phyloP scores from a whole-genome alignment of 1,140 invertebrate genomes.

The Caenorhabditis elegans region WBcel235 BX284604.4:4691501-4692000 shows the following conservation, averaged over 20 bases:
- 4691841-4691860: background rate
- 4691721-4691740: constrained; percentile 26
- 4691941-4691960: background rate
- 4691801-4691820: constrained; percentile 16
- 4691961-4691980: too few species aligned
- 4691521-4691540: too few species aligned
- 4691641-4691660: constrained; percentile 29
- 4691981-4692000: too few species aligned
- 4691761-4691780: constrained; percentile 7
- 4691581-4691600: too few species aligned
- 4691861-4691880: constrained; percentile 9
- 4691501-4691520: too few species aligned
- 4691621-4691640: background rate
- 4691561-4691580: too few species aligned
- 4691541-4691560: too few species aligned
- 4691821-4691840: background rate
- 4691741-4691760: constrained; percentile 6
- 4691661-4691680: constrained; percentile 40
- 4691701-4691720: constrained; percentile 39
- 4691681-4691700: constrained; percentile 37
- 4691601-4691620: too few species aligned
- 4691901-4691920: background rate
- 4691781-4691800: background rate
- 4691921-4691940: background rate
- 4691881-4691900: background rate